Conservation (phyloP, 2,113 vertebrate species). For the Zapornia atra region DNA sequence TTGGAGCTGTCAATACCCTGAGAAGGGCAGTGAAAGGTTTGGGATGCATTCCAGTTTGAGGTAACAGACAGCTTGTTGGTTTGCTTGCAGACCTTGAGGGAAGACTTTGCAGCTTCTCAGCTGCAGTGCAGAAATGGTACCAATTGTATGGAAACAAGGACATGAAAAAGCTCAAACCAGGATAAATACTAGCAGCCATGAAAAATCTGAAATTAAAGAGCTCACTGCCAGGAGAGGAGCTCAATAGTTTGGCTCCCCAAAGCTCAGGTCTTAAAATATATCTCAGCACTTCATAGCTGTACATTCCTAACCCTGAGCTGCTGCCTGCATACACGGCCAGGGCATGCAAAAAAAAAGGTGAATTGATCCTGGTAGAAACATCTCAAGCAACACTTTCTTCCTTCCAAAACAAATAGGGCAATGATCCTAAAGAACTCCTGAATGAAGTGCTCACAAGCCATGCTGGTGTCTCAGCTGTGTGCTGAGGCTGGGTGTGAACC, state of each 20-base stretch:
- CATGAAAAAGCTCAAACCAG: neutral
- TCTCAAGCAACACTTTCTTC: neutral
- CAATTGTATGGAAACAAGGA: neutral
- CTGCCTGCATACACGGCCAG: neutral
- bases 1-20: constrained; percentile 56
- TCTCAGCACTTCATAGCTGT: neutral
- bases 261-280: constrained; percentile 18
- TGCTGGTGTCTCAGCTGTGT: neutral
- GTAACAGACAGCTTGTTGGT: neutral
- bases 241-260: neutral
- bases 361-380: neutral
- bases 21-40: constrained; percentile 51
- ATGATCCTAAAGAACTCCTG: neutral
- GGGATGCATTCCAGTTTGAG: constrained; percentile 30
- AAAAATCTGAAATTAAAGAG: constrained; percentile 3
- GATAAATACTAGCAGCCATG: neutral
- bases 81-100: neutral
- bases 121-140: neutral
- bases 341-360: neutral
- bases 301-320: neutral
- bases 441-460: neutral
- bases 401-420: constrained; percentile 2
- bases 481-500: neutral
- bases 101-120: neutral
- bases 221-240: constrained; percentile 18